A percentile compares a stretch with the other conserved stretches of the same genome.
These are phyloP conservation scores for Orthonevra nobilis DNA, from an alignment of 2,888 invertebrate species.

Conservation along the genomic window DNA sequence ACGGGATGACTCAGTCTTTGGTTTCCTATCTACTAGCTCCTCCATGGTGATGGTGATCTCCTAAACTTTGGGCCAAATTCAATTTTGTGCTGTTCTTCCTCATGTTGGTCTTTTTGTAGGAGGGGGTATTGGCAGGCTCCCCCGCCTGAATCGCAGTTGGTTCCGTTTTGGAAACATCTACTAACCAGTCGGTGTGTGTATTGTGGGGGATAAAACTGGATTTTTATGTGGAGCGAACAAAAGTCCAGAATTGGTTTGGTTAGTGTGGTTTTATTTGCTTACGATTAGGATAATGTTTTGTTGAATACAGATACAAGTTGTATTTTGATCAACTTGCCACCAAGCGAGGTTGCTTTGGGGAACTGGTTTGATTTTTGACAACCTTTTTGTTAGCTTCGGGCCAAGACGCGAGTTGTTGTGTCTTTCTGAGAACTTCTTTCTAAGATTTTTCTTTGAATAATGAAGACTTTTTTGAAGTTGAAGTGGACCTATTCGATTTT, in stretches of 20 bases:
- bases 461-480: too few relatives aligned
- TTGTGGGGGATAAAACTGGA: conserved; percentile 51
- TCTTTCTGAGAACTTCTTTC: too few relatives aligned
- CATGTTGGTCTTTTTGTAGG: not conserved
- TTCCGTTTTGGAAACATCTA: conserved; percentile 27
- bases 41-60: not conserved
- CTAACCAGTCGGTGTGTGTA: not conserved
- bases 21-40: not conserved
- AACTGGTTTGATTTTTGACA: conserved; percentile 22
- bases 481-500: too few relatives aligned
- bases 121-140: conserved; percentile 10
- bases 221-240: conserved; percentile 57
- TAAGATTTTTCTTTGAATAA: too few relatives aligned
- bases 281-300: conserved; percentile 28
- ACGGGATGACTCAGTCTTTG: conserved; percentile 41
- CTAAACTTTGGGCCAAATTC: conserved; percentile 43
- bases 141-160: not conserved
- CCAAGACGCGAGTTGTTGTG: too few relatives aligned
- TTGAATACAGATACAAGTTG: conserved; percentile 18
- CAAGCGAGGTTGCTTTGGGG: conserved; percentile 5
- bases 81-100: conserved; percentile 34
- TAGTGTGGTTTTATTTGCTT: conserved; percentile 18
- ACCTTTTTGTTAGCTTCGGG: too few relatives aligned
- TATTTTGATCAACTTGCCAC: conserved; percentile 31
- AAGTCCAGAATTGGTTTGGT: conserved; percentile 45